Evolutionary conservation across 2,797 vertebrate species (phyloP), one percentile per base, ranked within the genome.

Genomic region (Lagocephalus sceleratus): DNA sequence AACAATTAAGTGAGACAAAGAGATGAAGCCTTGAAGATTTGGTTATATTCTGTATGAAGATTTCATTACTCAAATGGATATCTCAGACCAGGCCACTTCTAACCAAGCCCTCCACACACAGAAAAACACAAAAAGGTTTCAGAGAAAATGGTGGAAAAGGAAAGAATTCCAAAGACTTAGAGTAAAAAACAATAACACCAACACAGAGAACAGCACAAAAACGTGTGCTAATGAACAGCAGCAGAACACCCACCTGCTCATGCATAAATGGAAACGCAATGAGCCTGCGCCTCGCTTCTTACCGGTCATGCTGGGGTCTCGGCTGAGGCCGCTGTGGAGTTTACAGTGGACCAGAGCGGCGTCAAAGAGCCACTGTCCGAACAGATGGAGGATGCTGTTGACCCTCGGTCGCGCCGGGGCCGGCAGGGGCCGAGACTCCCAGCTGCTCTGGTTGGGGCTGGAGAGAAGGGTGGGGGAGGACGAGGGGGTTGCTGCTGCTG

Each of bases 261-360:
- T 87, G 83, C 84, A 87, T 45, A 46, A 60, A 72, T 6, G 22
- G 25, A 73, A 76, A 65, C 4, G 6, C 47, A 17, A 29, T 35
- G 5, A 55, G 45, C 41, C 39, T 10, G 7, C 6, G 57, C n/a
- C 21, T 39, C 3, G 0, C 58, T 54, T 88, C 92, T 93, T 95
- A 98, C 95, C 95, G 42, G 95, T 97, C 94, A 97, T 96, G 88
- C 93, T 98, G 85, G 92, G 92, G 87, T 98, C 95, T 88, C 95
- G 90, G 84, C 92, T 97, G 79, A 97, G 92, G 75, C 94, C 95
- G 51, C 94, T 96, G 84, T 98, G 95, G 77, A 97, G 95, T 85
- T 94, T 97, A 91, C 96, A 98, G 86, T 96, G 94, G 82, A 98
- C 94, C 78, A 98, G 91, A 9, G 94, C 93, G 35, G 96, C 96